phyloP scores from a whole-genome alignment of 92 coral and sea anemone genomes.

The Heteractis magnifica region DNA sequence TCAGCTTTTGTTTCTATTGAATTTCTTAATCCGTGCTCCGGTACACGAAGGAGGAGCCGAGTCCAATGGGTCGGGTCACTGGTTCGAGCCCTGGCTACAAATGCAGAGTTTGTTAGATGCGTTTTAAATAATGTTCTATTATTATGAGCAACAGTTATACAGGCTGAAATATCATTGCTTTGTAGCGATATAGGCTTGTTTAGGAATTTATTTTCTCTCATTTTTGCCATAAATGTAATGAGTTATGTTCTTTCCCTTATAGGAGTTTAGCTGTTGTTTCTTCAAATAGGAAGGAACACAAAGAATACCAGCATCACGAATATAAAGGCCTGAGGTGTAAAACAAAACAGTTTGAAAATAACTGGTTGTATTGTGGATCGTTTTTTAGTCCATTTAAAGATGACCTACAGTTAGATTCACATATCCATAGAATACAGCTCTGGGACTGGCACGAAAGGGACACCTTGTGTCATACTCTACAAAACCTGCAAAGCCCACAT shows the following conservation, averaged over 20 bases:
- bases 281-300: background rate
- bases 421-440: background rate
- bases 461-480: background rate
- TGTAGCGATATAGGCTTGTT: no score
- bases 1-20: no score
- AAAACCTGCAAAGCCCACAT: background rate
- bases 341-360: background rate
- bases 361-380: background rate
- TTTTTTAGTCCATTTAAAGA: background rate
- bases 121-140: no score
- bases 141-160: no score
- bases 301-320: background rate
- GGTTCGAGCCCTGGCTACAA: no score
- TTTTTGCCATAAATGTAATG: background rate
- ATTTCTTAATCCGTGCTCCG: no score
- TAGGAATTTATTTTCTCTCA: no score
- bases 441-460: background rate
- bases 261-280: slow-evolving; percentile 6
- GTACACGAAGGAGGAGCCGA: no score
- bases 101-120: no score
- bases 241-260: background rate
- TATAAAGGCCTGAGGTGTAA: background rate
- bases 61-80: no score
- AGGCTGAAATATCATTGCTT: no score
- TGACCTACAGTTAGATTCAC: background rate